Evolutionary conservation across 2,888 invertebrate species (phyloP), one percentile per base, ranked within the genome.

Genomic region (Venusia cambrica): DNA sequence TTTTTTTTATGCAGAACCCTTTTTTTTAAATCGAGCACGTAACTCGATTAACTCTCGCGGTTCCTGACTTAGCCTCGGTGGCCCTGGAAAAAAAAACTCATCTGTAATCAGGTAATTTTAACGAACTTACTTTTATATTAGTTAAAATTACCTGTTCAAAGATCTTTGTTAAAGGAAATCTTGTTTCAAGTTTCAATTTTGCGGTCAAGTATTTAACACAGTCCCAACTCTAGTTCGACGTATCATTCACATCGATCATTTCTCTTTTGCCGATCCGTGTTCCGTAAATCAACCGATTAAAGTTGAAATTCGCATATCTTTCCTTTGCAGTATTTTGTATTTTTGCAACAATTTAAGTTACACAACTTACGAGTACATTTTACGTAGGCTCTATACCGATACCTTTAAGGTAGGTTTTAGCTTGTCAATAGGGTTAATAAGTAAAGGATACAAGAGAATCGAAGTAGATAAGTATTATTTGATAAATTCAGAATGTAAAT

Each of bases 271-370:
- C 29, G 25, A 36, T 41, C 19, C 28, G 38, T 33, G 37, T 12
- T 47, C 58, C 31, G 48, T 60, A 57, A 6, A 0, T 0, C 1
- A 21, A 18, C 0, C 0, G 0, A 4, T 42, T 59, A 67, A 45
- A 41, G 34, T 42, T 35, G 8, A 56, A 19, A 53, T 48, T 62
- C 10, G 19, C 38, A 37, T 35, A 4, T 6, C 15, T 11, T 6
- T 1, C n/a, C 4, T 6, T 8, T 8, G 13, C 27, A 28, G 39
- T 54, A 44, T 11, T 45, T 57, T 47, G 62, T 54, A 48, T 53
- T 46, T 57, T 63, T 52, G 59, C 63, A 65, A 71, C 65, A 70
- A 66, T 71, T 71, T 71, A 62, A 65, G 55, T 58, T 48, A 54
- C 55, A 61, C 54, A 51, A 48, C 27, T 37, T 44, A 44, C 28